Conservation (phyloP, 2,888 invertebrate species). For the Anoncus sp. region DNA sequence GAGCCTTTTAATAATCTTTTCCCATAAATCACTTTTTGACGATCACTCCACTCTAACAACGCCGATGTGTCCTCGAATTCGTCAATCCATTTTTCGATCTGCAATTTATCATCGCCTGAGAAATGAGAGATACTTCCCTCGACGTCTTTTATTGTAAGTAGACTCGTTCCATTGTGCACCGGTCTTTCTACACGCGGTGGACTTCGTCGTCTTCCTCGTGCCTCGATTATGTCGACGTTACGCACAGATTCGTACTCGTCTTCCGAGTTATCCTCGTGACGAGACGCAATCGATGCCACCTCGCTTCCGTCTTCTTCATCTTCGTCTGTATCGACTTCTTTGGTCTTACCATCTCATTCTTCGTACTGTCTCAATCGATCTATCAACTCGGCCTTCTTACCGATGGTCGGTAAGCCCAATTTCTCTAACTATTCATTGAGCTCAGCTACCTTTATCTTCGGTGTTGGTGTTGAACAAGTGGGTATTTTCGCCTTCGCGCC, state of each 20-base stretch:
- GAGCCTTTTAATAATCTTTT: conserved; percentile 62
- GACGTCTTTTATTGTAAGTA: no score
- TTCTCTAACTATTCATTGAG: conserved; percentile 16
- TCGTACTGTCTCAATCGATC: conserved; percentile 9
- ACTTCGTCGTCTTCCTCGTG: background rate
- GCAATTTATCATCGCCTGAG: no score
- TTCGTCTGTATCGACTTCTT: conserved; percentile 1
- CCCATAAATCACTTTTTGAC: conserved; percentile 63
- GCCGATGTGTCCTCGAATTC: no score
- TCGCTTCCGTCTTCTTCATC: conserved; percentile 10
- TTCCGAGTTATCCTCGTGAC: background rate
- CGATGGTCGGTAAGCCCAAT: conserved; percentile 13
- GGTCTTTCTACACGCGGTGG: background rate
- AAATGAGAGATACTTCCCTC: no score
- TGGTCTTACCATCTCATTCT: background rate
- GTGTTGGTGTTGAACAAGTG: conserved; percentile 1
- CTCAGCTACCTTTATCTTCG: background rate
- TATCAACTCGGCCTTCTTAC: conserved; percentile 26
- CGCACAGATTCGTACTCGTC: background rate
- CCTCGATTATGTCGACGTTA: background rate
- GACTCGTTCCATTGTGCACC: no score
- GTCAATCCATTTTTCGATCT: no score
- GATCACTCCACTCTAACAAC: conserved; percentile 60
- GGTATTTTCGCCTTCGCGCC: background rate
- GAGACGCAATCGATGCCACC: background rate